Conservation (phyloP, 2,113 vertebrate genomes). For the Falco punctatus region DNA sequence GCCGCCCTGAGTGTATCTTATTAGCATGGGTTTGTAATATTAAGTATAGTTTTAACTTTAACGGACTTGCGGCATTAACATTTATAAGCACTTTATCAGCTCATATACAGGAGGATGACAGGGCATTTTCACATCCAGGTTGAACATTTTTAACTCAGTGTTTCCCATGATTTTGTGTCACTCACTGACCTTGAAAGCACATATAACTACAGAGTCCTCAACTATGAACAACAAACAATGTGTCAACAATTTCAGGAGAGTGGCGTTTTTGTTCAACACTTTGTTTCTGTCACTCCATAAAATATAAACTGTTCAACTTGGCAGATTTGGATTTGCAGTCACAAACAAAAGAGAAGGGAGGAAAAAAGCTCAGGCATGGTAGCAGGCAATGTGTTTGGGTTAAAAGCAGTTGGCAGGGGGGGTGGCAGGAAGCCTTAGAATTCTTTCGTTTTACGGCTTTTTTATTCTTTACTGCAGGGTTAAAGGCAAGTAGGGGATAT, state of each 20-base stretch:
- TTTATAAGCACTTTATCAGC: neutral
- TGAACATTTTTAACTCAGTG: neutral
- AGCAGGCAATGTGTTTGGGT: neutral
- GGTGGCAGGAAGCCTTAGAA: neutral
- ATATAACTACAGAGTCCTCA: neutral
- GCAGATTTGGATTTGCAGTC: neutral
- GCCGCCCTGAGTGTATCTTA: neutral
- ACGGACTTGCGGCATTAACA: neutral
- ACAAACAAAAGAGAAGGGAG: neutral
- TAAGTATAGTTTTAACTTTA: neutral
- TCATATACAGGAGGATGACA: neutral
- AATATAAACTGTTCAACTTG: neutral
- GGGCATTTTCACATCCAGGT: neutral
- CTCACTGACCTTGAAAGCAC: neutral
- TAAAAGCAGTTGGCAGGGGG: neutral
- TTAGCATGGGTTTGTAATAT: neutral
- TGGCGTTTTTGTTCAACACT: neutral
- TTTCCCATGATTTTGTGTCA: neutral
- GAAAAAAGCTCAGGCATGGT: neutral
- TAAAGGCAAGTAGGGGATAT: neutral
- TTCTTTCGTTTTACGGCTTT: neutral
- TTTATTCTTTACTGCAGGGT: neutral
- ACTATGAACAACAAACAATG: neutral
- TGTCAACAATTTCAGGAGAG: neutral
- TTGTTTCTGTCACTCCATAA: neutral